Base-by-base conservation (phyloP, 2,888 invertebrate species). In the Drymonia ruficornis region DNA sequence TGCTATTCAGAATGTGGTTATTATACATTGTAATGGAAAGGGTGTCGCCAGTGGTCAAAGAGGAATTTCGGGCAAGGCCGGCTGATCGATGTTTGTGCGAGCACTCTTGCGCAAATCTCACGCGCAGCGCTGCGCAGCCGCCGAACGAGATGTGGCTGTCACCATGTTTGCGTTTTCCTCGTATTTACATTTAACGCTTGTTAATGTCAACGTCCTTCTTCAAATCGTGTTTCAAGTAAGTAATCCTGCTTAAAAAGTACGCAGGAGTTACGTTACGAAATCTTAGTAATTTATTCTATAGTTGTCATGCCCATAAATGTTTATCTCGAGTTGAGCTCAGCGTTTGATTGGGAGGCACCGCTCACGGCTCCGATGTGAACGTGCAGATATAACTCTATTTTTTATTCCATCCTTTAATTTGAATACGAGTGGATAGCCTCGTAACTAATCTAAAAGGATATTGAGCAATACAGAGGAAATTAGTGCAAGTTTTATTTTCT, bases 31-130 rank as follows among this genome's bases (percentile, higher is more conserved):
- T 56, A 67, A 55, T 62, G 63, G 61, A 62, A 66, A 70, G 68
- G 70, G 70, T 80, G 72, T 69, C 69, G 71, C 61, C 69, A 67
- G 59, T 68, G 57, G 58, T 68, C 73, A 65, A 72, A 74, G 80
- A 87, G 78, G 82, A 84, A 90, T 89, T 86, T 85, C 86, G 90
- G 86, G 89, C 90, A 89, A 90, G 91, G 90, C 78, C 86, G 68
- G 58, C 63, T 83, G 86, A 86, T 86, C 83, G 81, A 86, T 84
- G 85, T 81, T 78, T 80, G 76, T 70, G 67, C 67, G 74, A 58
- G 65, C 63, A 70, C 62, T 76, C 74, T 89, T 90, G 84, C 87
- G 87, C 81, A 89, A 90, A 71, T 65, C 60, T 58, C 70, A 67
- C 67, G 65, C 66, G 54, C 51, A 23, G 42, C 48, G 49, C 43